A percentile compares a stretch with the other conserved stretches of the same genome.
These are phyloP conservation scores for Rhimphoctona megacephalus DNA, from an alignment of 2,888 invertebrate species.

Conservation along the genomic window DNA sequence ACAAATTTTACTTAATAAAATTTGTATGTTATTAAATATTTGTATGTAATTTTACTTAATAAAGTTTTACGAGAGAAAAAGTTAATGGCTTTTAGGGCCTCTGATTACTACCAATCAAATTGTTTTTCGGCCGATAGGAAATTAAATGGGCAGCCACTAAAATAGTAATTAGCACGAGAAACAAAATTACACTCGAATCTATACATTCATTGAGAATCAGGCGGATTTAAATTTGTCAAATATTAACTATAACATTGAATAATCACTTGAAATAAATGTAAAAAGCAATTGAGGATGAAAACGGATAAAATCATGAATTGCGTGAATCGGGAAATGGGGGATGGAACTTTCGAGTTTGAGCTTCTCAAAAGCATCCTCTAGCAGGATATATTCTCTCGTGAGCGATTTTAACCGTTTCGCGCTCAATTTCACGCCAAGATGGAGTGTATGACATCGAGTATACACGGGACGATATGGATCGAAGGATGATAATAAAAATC, in stretches of 20 bases:
- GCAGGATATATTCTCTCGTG: background rate
- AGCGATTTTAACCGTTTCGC: constrained; percentile 39
- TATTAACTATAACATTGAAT: constrained; percentile 1
- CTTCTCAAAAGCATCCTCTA: constrained; percentile 28
- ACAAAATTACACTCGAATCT: background rate
- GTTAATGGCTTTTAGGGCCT: background rate
- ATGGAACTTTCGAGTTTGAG: constrained; percentile 17
- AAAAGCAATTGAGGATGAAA: background rate
- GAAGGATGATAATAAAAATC: background rate
- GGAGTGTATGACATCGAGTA: background rate
- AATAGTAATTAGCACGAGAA: background rate
- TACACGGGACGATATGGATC: background rate
- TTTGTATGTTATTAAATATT: background rate
- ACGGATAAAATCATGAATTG: constrained; percentile 13
- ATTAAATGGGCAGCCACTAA: background rate
- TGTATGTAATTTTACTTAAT: background rate
- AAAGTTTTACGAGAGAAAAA: background rate
- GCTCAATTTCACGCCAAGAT: constrained; percentile 35
- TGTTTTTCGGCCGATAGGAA: too few relatives aligned
- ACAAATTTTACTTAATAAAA: background rate
- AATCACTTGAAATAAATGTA: background rate
- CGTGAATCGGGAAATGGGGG: background rate
- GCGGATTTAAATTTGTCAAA: background rate
- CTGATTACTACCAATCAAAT: background rate
- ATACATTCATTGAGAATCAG: background rate